These are phyloP conservation scores for Rhorus exstirpatorius DNA, from an alignment of 2,888 invertebrate species.

Conservation along the genomic window DNA sequence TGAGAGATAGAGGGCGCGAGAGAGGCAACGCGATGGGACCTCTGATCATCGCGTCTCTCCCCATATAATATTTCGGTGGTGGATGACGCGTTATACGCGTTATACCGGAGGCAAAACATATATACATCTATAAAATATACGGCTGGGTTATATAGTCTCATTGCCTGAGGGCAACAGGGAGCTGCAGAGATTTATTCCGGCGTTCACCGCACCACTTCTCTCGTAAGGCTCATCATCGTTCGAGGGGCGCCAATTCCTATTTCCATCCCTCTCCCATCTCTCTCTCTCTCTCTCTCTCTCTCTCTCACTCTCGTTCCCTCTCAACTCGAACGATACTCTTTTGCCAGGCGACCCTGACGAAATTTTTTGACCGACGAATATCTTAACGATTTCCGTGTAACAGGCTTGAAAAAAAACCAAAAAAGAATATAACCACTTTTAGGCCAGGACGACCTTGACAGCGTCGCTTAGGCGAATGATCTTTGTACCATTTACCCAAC, in stretches of 20 bases:
- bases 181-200: constrained; percentile 85
- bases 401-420: constrained; percentile 56
- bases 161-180: constrained; percentile 83
- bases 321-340: constrained; percentile 20
- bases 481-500: constrained; percentile 17
- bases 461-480: neutral
- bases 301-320: constrained; percentile 57
- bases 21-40: constrained; percentile 46
- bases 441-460: constrained; percentile 35
- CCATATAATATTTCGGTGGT: constrained; percentile 62
- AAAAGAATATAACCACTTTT: neutral
- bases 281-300: constrained; percentile 61
- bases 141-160: constrained; percentile 27
- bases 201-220: constrained; percentile 77
- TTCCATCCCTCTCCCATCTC: constrained; percentile 68
- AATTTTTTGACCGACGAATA: constrained; percentile 71
- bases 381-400: constrained; percentile 83
- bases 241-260: constrained; percentile 70
- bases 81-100: constrained; percentile 67
- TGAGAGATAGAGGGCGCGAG: constrained; percentile 75
- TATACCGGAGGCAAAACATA: constrained; percentile 62
- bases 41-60: constrained; percentile 56
- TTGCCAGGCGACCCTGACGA: constrained; percentile 63
- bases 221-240: constrained; percentile 74
- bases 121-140: neutral